phyloP scores from a whole-genome alignment of 1,140 invertebrate species.

The Zaprionus taronus region DNA sequence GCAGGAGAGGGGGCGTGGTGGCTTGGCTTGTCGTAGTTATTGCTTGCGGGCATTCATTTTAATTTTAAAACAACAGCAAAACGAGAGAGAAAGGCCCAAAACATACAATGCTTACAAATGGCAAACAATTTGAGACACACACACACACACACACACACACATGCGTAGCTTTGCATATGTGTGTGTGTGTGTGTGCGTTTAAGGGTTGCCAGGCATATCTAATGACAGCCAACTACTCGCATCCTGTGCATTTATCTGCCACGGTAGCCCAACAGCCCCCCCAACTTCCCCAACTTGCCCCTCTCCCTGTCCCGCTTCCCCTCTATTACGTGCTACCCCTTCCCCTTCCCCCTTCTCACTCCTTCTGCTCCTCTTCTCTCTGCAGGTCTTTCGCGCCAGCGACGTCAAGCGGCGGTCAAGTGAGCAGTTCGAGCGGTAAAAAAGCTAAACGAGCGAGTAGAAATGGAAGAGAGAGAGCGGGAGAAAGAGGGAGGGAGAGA shows the following conservation, averaged over 20 bases:
- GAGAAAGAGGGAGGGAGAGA: neutral
- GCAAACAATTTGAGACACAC: constrained; percentile 74
- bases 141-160: constrained; percentile 25
- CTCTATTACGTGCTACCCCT: no score
- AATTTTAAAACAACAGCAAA: constrained; percentile 81
- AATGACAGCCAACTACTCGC: constrained; percentile 54
- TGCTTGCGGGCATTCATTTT: constrained; percentile 83
- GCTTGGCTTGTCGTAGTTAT: constrained; percentile 75
- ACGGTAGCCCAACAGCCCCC: no score
- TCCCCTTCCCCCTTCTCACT: no score
- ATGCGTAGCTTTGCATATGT: neutral
- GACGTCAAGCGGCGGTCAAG: constrained; percentile 53
- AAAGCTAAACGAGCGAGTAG: constrained; percentile 5
- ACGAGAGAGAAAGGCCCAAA: constrained; percentile 63
- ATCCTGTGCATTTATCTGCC: constrained; percentile 32
- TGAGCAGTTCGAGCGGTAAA: constrained; percentile 28
- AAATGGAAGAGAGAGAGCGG: neutral
- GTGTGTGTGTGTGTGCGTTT: constrained; percentile 13
- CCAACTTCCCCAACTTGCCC: neutral
- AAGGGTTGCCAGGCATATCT: constrained; percentile 70
- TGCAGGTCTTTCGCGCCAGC: constrained; percentile 4
- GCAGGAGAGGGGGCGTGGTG: constrained; percentile 20
- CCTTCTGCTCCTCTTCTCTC: neutral
- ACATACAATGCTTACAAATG: constrained; percentile 80
- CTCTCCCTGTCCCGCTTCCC: no score